A percentile compares a stretch with the other conserved stretches of the same genome.
Evolutionary conservation across 2,797 vertebrate species (phyloP).

Genomic region (Paratrypauchen microcephalus): DNA sequence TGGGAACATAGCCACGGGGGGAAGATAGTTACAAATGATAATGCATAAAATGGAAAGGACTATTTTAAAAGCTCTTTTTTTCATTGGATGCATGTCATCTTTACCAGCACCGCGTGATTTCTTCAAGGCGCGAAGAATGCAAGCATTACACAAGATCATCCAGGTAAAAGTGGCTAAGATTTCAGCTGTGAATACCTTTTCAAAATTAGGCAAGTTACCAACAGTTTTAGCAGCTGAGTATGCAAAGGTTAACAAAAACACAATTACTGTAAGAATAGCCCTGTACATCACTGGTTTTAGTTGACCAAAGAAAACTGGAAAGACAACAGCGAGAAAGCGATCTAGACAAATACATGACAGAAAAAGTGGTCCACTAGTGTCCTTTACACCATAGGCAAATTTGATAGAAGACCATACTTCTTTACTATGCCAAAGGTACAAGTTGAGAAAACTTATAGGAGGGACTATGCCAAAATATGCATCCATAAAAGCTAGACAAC

Average conservation of each 20-base stretch:
- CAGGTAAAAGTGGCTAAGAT: slow-evolving; percentile 70
- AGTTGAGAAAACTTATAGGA: slow-evolving; percentile 67
- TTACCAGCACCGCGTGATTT: slow-evolving; percentile 67
- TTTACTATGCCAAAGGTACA: slow-evolving; percentile 71
- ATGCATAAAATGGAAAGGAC: slow-evolving; percentile 76
- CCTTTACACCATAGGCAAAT: slow-evolving; percentile 79
- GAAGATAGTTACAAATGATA: slow-evolving; percentile 77
- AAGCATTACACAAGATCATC: slow-evolving; percentile 74
- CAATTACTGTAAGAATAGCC: slow-evolving; percentile 56
- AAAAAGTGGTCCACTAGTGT: slow-evolving; percentile 77
- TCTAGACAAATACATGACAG: slow-evolving; percentile 81
- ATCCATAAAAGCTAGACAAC: slow-evolving; percentile 77
- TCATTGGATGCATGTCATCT: slow-evolving; percentile 82
- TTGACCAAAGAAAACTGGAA: slow-evolving; percentile 70
- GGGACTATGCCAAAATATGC: slow-evolving; percentile 74
- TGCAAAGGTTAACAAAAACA: slow-evolving; percentile 71
- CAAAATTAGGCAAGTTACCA: slow-evolving; percentile 70
- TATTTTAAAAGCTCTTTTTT: slow-evolving; percentile 78
- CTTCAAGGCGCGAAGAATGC: slow-evolving; percentile 75
- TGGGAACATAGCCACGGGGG: slow-evolving; percentile 74
- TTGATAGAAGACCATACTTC: slow-evolving; percentile 56
- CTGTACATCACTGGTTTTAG: slow-evolving; percentile 73
- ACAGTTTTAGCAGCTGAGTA: slow-evolving; percentile 73
- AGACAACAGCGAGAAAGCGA: slow-evolving; percentile 77
- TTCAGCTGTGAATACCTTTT: slow-evolving; percentile 76